Conservation (phyloP, 2,888 invertebrate species). For the Adelognathus sp. region DNA sequence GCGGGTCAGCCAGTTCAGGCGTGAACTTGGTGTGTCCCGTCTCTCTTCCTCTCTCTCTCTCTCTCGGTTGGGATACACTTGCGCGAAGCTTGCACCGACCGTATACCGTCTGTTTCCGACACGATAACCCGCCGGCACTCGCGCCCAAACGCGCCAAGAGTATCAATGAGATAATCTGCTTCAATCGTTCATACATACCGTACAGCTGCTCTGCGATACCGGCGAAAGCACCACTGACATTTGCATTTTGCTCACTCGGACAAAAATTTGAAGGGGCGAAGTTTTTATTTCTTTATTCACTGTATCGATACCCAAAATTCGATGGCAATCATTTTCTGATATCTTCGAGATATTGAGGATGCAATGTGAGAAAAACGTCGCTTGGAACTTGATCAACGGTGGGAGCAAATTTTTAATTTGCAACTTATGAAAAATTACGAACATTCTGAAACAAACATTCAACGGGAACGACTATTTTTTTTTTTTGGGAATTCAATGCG, state of each 20-base stretch:
- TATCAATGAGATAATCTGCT: slow-evolving; percentile 42
- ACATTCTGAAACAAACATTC: too few species aligned
- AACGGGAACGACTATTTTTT: too few species aligned
- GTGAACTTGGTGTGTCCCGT: slow-evolving; percentile 19
- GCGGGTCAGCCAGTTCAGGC: slow-evolving; percentile 29
- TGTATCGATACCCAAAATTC: too few species aligned
- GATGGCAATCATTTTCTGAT: too few species aligned
- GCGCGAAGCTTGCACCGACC: slow-evolving; percentile 1
- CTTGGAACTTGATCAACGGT: too few species aligned
- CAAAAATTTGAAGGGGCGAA: background rate
- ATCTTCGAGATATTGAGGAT: too few species aligned
- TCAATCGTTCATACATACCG: slow-evolving; percentile 39
- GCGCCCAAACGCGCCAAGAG: slow-evolving; percentile 1
- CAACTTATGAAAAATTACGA: too few species aligned
- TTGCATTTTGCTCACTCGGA: background rate
- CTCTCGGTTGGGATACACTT: slow-evolving; percentile 12
- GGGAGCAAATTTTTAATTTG: too few species aligned
- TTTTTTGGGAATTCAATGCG: too few species aligned
- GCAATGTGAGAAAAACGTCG: too few species aligned
- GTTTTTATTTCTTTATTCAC: too few species aligned
- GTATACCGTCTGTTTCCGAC: slow-evolving; percentile 41
- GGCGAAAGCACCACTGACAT: background rate
- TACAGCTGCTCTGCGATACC: background rate
- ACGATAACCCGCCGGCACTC: slow-evolving; percentile 31
- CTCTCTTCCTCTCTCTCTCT: slow-evolving; percentile 1